Conservation (phyloP, 2,888 invertebrate genomes). For the Drosophila paracracens region DNA sequence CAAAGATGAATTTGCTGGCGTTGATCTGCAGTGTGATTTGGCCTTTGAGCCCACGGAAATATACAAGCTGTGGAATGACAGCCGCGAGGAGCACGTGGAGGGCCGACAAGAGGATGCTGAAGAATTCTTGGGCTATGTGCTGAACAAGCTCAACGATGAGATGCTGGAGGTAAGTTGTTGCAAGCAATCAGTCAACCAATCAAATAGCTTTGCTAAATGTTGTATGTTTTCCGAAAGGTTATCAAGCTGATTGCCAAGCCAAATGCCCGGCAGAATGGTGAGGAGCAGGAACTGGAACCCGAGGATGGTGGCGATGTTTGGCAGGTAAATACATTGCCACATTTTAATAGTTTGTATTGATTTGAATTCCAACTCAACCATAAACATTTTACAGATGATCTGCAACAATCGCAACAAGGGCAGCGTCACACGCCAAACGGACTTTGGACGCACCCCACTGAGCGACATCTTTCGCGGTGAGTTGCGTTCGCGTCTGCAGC, state of each 20-base stretch:
- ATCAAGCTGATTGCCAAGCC: conserved; percentile 88
- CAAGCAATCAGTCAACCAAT: background rate
- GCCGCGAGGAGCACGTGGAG: conserved; percentile 90
- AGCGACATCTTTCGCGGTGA: conserved; percentile 97
- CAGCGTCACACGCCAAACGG: conserved; percentile 93
- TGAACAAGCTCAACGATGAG: conserved; percentile 98
- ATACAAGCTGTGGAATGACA: conserved; percentile 92
- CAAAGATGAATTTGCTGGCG: conserved; percentile 85
- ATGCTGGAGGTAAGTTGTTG: conserved; percentile 91
- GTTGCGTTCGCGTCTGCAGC: conserved; percentile 92
- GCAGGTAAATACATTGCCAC: conserved; percentile 78
- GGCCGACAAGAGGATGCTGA: conserved; percentile 99
- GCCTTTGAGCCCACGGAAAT: conserved; percentile 96
- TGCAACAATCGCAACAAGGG: conserved; percentile 95
- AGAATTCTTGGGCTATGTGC: conserved; percentile 96
- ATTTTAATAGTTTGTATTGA: background rate
- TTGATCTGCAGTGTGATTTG: conserved; percentile 89
- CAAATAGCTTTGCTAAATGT: background rate
- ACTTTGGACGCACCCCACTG: conserved; percentile 93
- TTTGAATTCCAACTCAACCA: background rate
- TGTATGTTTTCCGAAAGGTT: conserved; percentile 82
- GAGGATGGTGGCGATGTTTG: conserved; percentile 85
- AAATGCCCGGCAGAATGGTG: conserved; percentile 85
- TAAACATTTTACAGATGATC: conserved; percentile 78
- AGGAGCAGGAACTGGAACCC: conserved; percentile 82